Base-by-base conservation (phyloP, 2,888 invertebrate genomes). In the Pseudolycoriella hygida region DNA sequence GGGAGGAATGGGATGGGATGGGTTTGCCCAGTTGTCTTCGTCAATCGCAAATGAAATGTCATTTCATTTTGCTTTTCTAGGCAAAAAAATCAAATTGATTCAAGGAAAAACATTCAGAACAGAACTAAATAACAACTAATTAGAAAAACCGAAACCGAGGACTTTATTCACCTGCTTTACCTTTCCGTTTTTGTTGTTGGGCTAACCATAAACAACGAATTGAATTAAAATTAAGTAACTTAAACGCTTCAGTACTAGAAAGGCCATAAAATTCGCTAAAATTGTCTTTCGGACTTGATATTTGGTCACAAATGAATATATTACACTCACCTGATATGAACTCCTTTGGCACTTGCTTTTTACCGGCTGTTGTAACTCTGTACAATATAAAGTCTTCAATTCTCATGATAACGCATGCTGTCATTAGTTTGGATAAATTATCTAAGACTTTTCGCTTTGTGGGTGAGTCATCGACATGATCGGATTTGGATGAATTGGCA, bases 301-400 rank as follows among this genome's bases (percentile, higher is more conserved):
- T n/a, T n/a, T n/a, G n/a, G n/a, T n/a, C n/a, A n/a, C n/a, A n/a
- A n/a, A n/a, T n/a, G n/a, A n/a, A n/a, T n/a, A n/a, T 3, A 18
- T 18, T 17, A 31, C 15, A 12, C 55, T 61, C 67, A 82, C 81
- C 80, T 62, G 76, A 70, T 53, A 82, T 68, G 56, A 88, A 84
- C 65, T 89, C 89, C 68, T 88, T 88, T 15, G 80, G 76, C 49
- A 73, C 66, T 53, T 78, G 74, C 52, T 80, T 81, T 54, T 77
- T 76, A 43, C 79, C 77, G 12, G 77, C 73, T 2, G 85, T 84
- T 2, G 84, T 79, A 18, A 89, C 86, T 60, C 81, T 76, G 62
- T 85, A 87, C 43, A 97, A 73, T 8, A 83, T 83, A 57, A 96
- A 87, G 62, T 97, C 93, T 57, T 89, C 87, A 54, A 96, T 77